Conservation (phyloP, 37 sponge, comb jelly and placozoan genomes). For the Cladorhizidae sp. region DNA sequence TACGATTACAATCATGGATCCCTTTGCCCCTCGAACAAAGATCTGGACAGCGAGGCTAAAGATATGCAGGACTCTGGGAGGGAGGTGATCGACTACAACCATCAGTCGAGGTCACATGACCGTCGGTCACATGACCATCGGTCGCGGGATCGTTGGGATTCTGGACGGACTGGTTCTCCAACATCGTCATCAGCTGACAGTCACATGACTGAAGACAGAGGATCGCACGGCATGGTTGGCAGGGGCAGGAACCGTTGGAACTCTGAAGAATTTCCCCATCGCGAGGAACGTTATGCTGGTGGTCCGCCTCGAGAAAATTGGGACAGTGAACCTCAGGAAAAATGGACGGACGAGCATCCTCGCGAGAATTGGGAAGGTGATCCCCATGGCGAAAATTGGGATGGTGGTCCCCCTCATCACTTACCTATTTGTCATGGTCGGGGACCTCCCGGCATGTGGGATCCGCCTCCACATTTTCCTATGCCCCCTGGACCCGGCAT, state of each 20-base stretch:
- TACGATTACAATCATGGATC: constrained; percentile 57
- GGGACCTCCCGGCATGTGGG: constrained; percentile 9
- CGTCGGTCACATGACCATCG: background rate
- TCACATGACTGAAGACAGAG: too few relatives aligned
- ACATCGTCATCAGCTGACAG: background rate
- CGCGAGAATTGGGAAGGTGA: background rate
- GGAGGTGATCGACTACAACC: constrained; percentile 64
- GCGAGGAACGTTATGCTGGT: too few relatives aligned
- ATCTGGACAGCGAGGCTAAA: background rate
- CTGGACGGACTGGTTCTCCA: background rate
- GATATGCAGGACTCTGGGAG: background rate
- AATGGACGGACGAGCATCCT: background rate
- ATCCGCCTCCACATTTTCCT: constrained; percentile 15
- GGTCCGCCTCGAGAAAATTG: background rate
- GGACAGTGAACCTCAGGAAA: background rate
- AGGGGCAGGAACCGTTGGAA: too few relatives aligned
- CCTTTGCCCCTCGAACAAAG: background rate
- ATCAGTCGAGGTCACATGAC: constrained; percentile 24
- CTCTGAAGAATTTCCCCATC: too few relatives aligned
- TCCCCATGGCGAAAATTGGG: background rate
- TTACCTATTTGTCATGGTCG: constrained; percentile 17
- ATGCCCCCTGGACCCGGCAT: constrained; percentile 26
- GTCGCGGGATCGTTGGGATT: background rate
- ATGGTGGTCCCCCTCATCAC: background rate
- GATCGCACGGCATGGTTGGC: too few relatives aligned